Evolutionary conservation across 2,113 vertebrate species (phyloP).

Genomic region (Pseudonaja textilis): DNA sequence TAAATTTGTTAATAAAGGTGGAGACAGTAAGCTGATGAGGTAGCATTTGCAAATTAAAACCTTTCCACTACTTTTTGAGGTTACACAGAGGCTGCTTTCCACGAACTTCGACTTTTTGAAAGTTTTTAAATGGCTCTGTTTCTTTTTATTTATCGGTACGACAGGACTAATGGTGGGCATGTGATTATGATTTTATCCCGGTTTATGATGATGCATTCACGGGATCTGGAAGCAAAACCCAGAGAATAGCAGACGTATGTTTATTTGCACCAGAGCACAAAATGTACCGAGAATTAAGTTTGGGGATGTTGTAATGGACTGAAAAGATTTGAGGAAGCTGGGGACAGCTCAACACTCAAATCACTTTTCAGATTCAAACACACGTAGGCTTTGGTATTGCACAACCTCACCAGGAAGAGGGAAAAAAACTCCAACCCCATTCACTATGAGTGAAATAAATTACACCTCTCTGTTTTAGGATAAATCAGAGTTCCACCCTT

Average conservation of each 20-base stretch:
- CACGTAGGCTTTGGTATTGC: not conserved
- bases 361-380: not conserved
- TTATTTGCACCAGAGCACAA: not conserved
- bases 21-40: not conserved
- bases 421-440: too few species aligned
- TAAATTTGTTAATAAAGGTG: not conserved
- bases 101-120: not conserved
- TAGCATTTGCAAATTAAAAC: not conserved
- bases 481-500: not conserved
- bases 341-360: not conserved
- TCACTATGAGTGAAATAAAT: not conserved
- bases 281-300: constrained; percentile 2
- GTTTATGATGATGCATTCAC: not conserved
- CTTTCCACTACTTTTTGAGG: not conserved
- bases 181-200: not conserved
- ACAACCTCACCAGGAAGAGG: not conserved
- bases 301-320: constrained; percentile 1
- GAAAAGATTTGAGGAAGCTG: not conserved
- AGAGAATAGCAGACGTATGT: not conserved
- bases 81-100: not conserved
- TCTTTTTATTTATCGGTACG: not conserved
- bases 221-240: not conserved
- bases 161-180: not conserved
- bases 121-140: not conserved
- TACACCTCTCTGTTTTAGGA: not conserved